Percentiles rank a stretch among this genome's conserved stretches.
phyloP scores from a whole-genome alignment of 2,113 vertebrate genomes.

The Tyto alba region DNA sequence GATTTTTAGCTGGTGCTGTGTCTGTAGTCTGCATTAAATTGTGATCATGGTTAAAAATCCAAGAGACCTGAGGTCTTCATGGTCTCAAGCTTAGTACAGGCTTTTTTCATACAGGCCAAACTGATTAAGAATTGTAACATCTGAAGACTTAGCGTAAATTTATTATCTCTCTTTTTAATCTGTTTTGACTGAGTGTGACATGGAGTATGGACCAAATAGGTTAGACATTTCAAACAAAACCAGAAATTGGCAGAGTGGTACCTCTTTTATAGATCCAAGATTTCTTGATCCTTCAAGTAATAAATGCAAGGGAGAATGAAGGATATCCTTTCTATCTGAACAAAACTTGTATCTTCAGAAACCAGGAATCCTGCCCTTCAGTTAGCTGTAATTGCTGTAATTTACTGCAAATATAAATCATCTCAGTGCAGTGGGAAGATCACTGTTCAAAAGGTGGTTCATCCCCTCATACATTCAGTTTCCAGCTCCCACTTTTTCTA shows the following conservation, averaged over 20 bases:
- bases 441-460: neutral
- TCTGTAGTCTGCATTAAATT: neutral
- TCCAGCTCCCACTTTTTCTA: neutral
- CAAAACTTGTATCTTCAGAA: neutral
- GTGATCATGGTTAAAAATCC: neutral
- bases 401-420: neutral
- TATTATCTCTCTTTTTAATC: neutral
- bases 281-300: neutral
- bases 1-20: neutral
- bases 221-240: neutral
- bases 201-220: neutral
- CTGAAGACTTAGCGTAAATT: neutral
- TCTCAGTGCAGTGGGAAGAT: neutral
- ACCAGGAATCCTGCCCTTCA: neutral
- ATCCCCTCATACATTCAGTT: neutral
- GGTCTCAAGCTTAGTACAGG: neutral
- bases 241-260: neutral
- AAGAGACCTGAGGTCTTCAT: neutral
- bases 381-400: neutral
- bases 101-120: neutral
- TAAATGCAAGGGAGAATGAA: neutral
- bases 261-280: neutral
- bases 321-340: neutral
- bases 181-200: neutral
- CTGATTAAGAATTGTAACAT: neutral